phyloP scores from a whole-genome alignment of 2,113 vertebrate genomes.

The Callocephalon fimbriatum region DNA sequence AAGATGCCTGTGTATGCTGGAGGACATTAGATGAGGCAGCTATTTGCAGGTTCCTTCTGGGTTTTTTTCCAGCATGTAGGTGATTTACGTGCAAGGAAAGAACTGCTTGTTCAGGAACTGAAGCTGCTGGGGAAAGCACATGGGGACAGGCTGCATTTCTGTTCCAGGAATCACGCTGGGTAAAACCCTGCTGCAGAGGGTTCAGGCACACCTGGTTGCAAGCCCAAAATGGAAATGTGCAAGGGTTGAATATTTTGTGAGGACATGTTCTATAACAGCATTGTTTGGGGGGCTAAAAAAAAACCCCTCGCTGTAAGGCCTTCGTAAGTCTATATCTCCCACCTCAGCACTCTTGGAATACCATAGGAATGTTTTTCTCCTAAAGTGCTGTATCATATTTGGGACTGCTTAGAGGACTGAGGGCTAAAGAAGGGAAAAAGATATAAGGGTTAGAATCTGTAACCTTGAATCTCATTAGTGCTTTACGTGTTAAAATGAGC shows the following conservation, averaged over 20 bases:
- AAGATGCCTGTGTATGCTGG: constrained; percentile 8
- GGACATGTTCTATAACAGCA: constrained; percentile 39
- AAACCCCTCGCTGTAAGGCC: not conserved
- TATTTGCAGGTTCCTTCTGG: constrained; percentile 27
- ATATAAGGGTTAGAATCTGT: not conserved
- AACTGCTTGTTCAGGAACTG: constrained; percentile 63
- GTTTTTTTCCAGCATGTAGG: constrained; percentile 35
- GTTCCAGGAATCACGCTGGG: constrained; percentile 61
- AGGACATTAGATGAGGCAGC: not conserved
- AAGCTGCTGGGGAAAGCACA: constrained; percentile 42
- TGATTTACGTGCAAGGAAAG: constrained; percentile 58
- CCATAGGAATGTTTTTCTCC: not conserved
- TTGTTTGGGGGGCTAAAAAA: constrained; percentile 4
- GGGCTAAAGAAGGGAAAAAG: not conserved
- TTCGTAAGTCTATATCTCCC: constrained; percentile 7
- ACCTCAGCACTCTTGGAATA: constrained; percentile 11
- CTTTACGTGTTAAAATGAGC: not conserved
- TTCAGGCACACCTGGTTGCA: constrained; percentile 57
- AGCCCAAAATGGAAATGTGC: constrained; percentile 67
- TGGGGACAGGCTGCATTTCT: constrained; percentile 2
- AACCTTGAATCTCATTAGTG: not conserved
- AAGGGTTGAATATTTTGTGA: constrained; percentile 46
- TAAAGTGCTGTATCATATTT: not conserved
- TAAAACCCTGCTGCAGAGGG: constrained; percentile 29
- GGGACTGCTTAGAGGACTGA: not conserved